Conservation (phyloP, 1,140 invertebrate species). For the Druon quercuslanigerum region DNA sequence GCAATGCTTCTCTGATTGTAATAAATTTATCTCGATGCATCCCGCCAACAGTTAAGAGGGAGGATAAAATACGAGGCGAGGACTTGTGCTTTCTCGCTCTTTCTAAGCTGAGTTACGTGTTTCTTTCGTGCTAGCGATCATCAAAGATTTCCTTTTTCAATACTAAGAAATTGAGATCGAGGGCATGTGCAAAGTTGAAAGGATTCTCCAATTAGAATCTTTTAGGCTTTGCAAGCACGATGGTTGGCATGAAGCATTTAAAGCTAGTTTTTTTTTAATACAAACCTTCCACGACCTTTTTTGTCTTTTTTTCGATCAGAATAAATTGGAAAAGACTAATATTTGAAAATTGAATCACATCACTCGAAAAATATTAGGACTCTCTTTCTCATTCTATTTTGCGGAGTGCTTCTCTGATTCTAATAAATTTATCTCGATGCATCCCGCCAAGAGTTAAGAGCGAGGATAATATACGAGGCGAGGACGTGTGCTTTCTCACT, state of each 20-base stretch:
- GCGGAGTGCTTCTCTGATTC: slow-evolving; percentile 6
- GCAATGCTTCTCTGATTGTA: slow-evolving; percentile 51
- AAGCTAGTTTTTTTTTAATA: too few relatives aligned
- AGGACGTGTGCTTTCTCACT: neutral
- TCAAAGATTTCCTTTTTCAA: too few relatives aligned
- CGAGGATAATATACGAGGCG: neutral
- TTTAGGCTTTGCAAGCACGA: too few relatives aligned
- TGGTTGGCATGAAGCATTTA: too few relatives aligned
- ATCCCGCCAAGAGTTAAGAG: neutral
- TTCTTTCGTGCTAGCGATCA: neutral
- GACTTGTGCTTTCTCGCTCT: slow-evolving; percentile 1
- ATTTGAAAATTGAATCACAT: too few relatives aligned
- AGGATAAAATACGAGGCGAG: neutral
- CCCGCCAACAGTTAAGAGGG: slow-evolving; percentile 1
- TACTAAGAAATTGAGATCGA: too few relatives aligned
- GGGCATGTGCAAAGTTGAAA: too few relatives aligned
- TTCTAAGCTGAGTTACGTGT: neutral
- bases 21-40: slow-evolving; percentile 19
- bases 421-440: slow-evolving; percentile 27
- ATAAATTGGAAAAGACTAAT: too few relatives aligned
- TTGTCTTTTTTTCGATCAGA: too few relatives aligned
- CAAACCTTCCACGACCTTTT: too few relatives aligned
- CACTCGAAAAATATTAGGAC: too few relatives aligned
- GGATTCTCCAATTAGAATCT: too few relatives aligned
- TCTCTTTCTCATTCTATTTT: slow-evolving; percentile 29